A percentile compares a stretch with the other conserved stretches of the same genome.
Conservation (phyloP, 2,888 invertebrate genomes). For the Parthenolecanium corni region DNA sequence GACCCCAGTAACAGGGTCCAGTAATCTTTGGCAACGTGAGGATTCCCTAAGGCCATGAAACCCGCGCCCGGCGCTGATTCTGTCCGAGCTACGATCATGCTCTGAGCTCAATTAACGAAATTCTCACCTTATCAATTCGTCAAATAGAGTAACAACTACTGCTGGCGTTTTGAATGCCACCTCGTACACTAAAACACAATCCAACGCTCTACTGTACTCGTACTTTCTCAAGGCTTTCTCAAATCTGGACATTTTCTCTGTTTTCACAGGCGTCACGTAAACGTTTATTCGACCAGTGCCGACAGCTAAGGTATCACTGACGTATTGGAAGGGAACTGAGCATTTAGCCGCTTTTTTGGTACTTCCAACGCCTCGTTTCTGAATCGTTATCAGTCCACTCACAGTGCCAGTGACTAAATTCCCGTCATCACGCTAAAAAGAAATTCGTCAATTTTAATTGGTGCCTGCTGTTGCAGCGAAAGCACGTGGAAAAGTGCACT, state of each 20-base stretch:
- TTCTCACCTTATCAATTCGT: conserved; percentile 60
- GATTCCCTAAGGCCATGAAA: too few relatives aligned
- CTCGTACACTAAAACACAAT: conserved; percentile 51
- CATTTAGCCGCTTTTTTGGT: conserved; percentile 42
- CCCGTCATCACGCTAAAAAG: conserved; percentile 54
- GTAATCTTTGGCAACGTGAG: too few relatives aligned
- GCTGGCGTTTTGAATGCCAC: conserved; percentile 58
- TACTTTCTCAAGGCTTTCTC: conserved; percentile 66
- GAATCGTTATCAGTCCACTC: conserved; percentile 80
- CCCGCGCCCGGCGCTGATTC: too few relatives aligned
- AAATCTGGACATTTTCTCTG: conserved; percentile 45
- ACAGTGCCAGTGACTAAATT: conserved; percentile 83
- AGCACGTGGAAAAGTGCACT: conserved; percentile 35
- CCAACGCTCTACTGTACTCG: conserved; percentile 68
- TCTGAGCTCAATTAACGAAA: not conserved
- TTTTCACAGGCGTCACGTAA: conserved; percentile 41
- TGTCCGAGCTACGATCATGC: too few relatives aligned
- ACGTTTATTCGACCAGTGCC: conserved; percentile 42
- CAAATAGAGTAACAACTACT: conserved; percentile 64
- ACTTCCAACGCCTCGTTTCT: conserved; percentile 49
- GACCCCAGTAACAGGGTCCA: too few relatives aligned
- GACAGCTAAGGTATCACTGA: conserved; percentile 27
- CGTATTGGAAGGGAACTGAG: conserved; percentile 42
- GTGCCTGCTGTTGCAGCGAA: not conserved
- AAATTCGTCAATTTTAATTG: not conserved